Conservation (phyloP, 1,140 invertebrate species). For the Anadara kagoshimensis region DNA sequence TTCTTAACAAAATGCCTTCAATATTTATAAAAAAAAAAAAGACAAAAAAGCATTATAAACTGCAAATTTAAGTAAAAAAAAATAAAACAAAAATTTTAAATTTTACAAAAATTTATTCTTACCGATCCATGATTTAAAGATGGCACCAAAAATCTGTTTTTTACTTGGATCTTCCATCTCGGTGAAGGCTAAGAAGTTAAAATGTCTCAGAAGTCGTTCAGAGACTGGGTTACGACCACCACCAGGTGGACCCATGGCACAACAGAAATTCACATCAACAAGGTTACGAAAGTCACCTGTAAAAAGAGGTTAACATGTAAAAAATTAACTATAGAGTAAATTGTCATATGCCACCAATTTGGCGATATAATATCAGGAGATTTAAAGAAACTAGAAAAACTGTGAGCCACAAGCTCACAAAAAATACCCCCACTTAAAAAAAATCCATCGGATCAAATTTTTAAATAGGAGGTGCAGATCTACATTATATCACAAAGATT, state of each 20-base stretch:
- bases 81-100: background rate
- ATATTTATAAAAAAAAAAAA: too few species aligned
- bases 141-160: conserved; percentile 82
- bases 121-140: conserved; percentile 81
- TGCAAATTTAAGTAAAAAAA: background rate
- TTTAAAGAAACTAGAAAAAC: too few species aligned
- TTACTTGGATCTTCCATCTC: conserved; percentile 84
- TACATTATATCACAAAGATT: too few species aligned
- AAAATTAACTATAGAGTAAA: too few species aligned
- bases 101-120: conserved; percentile 48
- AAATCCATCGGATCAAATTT: too few species aligned
- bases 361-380: too few species aligned
- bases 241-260: conserved; percentile 74
- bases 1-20: too few species aligned
- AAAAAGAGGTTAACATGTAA: conserved; percentile 10
- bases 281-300: conserved; percentile 86
- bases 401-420: too few species aligned
- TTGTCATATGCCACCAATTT: too few species aligned
- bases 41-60: too few species aligned
- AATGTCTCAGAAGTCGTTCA: conserved; percentile 71
- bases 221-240: conserved; percentile 74
- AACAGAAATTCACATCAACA: conserved; percentile 80
- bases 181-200: conserved; percentile 74
- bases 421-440: too few species aligned
- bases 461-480: too few species aligned